Evolutionary conservation across 30 jellyfish, hydroid and myxozoan genomes (phyloP).

Genomic region (Aurelia coerulea): DNA sequence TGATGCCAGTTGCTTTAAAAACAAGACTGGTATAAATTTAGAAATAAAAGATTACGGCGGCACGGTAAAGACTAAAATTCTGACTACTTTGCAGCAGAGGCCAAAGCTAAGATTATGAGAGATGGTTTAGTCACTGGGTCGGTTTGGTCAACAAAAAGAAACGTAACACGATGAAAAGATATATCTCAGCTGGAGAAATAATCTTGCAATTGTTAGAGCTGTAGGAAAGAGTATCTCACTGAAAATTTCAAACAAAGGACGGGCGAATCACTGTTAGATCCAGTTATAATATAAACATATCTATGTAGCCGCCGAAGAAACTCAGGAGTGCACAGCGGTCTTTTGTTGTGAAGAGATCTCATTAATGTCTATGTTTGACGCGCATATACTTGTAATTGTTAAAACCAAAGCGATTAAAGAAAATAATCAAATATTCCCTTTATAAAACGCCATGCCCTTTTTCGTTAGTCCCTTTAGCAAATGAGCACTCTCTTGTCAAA

Average conservation of each 20-base stretch:
- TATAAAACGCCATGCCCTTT: conserved; percentile 7
- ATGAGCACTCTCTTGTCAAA: conserved; percentile 18
- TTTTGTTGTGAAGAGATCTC: conserved; percentile 24
- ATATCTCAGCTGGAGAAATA: conserved; percentile 60
- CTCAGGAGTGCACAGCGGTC: conserved; percentile 13
- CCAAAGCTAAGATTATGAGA: conserved; percentile 40
- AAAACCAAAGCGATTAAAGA: conserved; percentile 14
- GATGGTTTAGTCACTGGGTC: conserved; percentile 65
- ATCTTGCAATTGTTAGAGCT: conserved; percentile 59
- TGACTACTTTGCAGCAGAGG: conserved; percentile 14
- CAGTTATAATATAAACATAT: conserved; percentile 46
- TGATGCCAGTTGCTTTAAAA: too few species aligned
- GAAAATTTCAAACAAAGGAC: conserved; percentile 39
- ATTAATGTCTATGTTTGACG: conserved; percentile 27
- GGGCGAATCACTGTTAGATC: conserved; percentile 44
- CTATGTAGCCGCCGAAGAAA: conserved; percentile 42
- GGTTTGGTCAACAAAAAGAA: conserved; percentile 70
- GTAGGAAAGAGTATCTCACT: conserved; percentile 56
- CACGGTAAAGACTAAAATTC: too few species aligned
- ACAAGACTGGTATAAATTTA: too few species aligned
- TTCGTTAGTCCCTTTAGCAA: background rate
- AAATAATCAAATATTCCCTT: conserved; percentile 35
- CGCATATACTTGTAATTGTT: conserved; percentile 12
- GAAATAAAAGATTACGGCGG: too few species aligned
- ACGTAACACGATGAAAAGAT: conserved; percentile 66